Evolutionary conservation across 2,797 vertebrate species (phyloP), one percentile per base, ranked within the genome.

Genomic region (Lates japonicus): DNA sequence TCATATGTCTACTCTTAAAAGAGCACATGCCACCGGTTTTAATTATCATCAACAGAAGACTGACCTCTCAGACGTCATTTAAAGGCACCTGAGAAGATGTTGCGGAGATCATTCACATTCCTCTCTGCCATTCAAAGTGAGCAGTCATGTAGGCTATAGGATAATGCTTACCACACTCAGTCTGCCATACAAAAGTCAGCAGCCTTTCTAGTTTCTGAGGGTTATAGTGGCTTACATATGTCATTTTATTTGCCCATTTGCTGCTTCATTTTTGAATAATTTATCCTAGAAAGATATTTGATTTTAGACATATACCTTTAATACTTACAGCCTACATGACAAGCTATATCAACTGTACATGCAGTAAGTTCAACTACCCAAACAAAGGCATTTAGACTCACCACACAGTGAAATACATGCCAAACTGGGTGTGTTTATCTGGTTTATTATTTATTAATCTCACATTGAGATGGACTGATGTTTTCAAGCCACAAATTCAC

Each of bases 41-140:
- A 25, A 25, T 57, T 20, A 37, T 62, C 57, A 69, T 25, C 42
- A 73, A 49, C n/a, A 65, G 6, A 74, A 35, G 66, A 48, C 12
- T 58, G 58, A 51, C 54, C 39, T 67, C 8, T 51, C 52, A 31
- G 49, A 13, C 7, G 17, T 59, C 9, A 22, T 37, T 75, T 17
- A 5, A 57, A 25, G 7, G 52, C 14, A 51, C 52, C 33, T 22
- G 46, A 54, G 65, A 54, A 35, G 33, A 41, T 17, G 11, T 25
- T 7, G 12, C 22, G 17, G 37, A 69, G 64, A 42, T 31, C 20
- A 4, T 46, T 70, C 42, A 73, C 19, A 39, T 60, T 31, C 37
- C 48, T 44, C n/a, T 44, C 33, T 37, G 4, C 49, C 41, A 44
- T 48, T 67, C 33, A 74, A 64, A 58, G 54, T 39, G 39, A 44